phyloP scores from a whole-genome alignment of 1,140 invertebrate genomes.

The Cherax destructor region DNA sequence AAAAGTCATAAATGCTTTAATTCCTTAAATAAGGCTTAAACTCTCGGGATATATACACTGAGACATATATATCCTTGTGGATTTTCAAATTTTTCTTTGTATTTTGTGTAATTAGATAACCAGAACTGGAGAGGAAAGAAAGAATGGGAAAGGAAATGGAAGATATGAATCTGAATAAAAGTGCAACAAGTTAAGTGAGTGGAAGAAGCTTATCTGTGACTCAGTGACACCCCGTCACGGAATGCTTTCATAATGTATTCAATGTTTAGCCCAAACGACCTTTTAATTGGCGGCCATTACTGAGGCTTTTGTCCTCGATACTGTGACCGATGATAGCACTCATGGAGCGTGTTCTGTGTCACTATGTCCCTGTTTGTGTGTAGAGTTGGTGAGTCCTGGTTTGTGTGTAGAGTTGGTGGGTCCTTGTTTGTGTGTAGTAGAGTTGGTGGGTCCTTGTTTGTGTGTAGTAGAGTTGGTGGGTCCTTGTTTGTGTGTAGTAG shows the following conservation, averaged over 20 bases:
- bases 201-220: not conserved
- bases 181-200: not conserved
- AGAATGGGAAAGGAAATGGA: not conserved
- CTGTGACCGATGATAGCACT: constrained; percentile 11
- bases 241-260: not conserved
- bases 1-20: too few relatives aligned
- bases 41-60: too few relatives aligned
- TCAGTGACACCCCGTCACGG: not conserved
- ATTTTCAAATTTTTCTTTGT: too few relatives aligned
- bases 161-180: not conserved
- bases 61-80: too few relatives aligned
- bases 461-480: too few relatives aligned
- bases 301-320: constrained; percentile 8
- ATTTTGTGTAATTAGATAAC: too few relatives aligned
- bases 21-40: too few relatives aligned
- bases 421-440: too few relatives aligned
- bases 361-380: too few relatives aligned
- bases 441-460: not conserved
- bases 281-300: constrained; percentile 32
- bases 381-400: not conserved
- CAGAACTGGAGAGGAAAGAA: not conserved
- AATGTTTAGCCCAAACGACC: constrained; percentile 17
- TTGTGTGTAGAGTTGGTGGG: too few relatives aligned
- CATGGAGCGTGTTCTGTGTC: not conserved
- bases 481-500: too few relatives aligned